Percentiles rank a stretch among this genome's conserved stretches.
Conservation (phyloP, 2,888 invertebrate species). For the Troilus luridus region DNA sequence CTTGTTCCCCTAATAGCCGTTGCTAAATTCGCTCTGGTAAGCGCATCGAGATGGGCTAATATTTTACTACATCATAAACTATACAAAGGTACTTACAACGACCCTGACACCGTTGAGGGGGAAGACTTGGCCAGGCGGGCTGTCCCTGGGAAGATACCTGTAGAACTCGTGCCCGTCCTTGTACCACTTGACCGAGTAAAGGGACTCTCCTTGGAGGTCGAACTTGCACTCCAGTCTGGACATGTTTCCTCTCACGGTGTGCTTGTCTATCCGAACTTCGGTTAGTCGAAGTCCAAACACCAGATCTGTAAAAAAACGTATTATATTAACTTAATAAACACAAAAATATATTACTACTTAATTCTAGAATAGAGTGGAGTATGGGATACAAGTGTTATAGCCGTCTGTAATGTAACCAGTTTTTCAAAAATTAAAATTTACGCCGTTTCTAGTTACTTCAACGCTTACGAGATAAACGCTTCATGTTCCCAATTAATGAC, state of each 20-base stretch:
- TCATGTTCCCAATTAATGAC: too few species aligned
- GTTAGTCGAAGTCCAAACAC: slow-evolving; percentile 78
- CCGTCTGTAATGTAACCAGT: too few species aligned
- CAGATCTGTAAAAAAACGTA: slow-evolving; percentile 68
- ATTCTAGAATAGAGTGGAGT: too few species aligned
- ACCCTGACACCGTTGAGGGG: slow-evolving; percentile 85
- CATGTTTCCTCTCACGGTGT: slow-evolving; percentile 84
- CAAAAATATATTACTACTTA: too few species aligned
- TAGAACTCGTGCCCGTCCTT: slow-evolving; percentile 92
- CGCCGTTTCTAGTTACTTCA: too few species aligned
- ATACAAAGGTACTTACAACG: slow-evolving; percentile 76
- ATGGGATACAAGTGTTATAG: too few species aligned
- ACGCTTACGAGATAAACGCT: too few species aligned
- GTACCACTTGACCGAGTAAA: slow-evolving; percentile 94
- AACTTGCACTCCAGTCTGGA: slow-evolving; percentile 86
- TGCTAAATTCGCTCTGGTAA: background rate
- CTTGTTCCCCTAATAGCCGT: background rate
- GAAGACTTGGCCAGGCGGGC: slow-evolving; percentile 85
- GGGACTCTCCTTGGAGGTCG: slow-evolving; percentile 84
- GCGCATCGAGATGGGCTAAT: background rate
- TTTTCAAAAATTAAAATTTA: too few species aligned
- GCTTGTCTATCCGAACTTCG: slow-evolving; percentile 85
- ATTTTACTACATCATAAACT: background rate
- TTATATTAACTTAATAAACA: too few species aligned
- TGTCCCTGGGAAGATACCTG: slow-evolving; percentile 86